These are phyloP conservation scores for Cydia amplana DNA, from an alignment of 1,140 invertebrate genomes.

Conservation along the genomic window DNA sequence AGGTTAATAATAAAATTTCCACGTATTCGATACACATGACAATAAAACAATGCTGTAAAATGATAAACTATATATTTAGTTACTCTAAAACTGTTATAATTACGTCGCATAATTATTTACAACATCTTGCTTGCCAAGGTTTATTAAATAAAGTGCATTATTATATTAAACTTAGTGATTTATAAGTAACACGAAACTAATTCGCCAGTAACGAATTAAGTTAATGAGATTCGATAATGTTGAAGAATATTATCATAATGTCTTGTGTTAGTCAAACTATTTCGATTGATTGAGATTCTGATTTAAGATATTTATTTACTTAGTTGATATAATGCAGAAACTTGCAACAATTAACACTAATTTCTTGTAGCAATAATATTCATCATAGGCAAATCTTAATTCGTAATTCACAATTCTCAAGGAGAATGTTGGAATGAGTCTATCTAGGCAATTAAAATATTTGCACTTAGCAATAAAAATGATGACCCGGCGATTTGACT, in stretches of 20 bases:
- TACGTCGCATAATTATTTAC: conserved; percentile 63
- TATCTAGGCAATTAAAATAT: not conserved
- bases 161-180: conserved; percentile 22
- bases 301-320: not conserved
- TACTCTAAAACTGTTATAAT: conserved; percentile 57
- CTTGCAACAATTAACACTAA: not conserved
- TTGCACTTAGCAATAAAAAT: conserved; percentile 5
- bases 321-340: not conserved
- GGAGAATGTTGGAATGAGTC: not conserved
- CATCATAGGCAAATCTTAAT: not conserved
- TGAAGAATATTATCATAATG: conserved; percentile 1
- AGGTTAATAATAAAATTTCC: not conserved
- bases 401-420: not conserved
- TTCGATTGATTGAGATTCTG: not conserved
- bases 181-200: conserved; percentile 25
- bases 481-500: not conserved
- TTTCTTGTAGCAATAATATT: not conserved
- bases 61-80: conserved; percentile 66
- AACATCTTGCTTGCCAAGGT: conserved; percentile 48
- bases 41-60: conserved; percentile 47
- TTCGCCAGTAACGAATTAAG: conserved; percentile 22
- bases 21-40: conserved; percentile 22
- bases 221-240: conserved; percentile 31
- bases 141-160: conserved; percentile 34
- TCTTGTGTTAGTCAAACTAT: not conserved